Evolutionary conservation across 1,140 invertebrate species (phyloP).

Genomic region (Calosoma granatense): DNA sequence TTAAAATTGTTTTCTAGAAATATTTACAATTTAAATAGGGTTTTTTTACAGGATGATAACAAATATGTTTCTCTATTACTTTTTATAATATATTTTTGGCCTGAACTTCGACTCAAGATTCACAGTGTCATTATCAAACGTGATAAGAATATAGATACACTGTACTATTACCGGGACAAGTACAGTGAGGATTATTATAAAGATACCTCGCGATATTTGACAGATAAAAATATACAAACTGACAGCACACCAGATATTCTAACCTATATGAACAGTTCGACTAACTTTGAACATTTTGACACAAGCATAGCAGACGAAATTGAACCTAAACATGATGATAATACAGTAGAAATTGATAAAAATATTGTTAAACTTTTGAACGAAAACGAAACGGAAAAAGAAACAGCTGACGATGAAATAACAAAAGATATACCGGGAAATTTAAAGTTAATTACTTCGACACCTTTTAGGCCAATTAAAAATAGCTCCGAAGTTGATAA

Average conservation of each 20-base stretch:
- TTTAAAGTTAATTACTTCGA: too few species aligned
- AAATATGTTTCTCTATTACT: neutral
- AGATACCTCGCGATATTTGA: neutral
- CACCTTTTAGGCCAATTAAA: neutral
- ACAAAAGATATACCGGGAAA: too few species aligned
- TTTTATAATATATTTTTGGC: neutral
- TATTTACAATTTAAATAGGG: neutral
- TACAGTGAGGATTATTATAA: neutral
- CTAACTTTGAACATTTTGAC: too few species aligned
- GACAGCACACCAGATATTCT: too few species aligned
- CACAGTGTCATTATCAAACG: neutral
- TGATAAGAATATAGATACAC: neutral
- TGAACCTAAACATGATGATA: too few species aligned
- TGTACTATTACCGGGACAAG: neutral
- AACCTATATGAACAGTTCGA: too few species aligned
- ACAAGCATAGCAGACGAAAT: neutral
- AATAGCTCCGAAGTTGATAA: neutral
- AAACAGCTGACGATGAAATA: neutral
- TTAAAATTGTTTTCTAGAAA: neutral
- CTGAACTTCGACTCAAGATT: neutral
- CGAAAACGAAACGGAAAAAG: neutral
- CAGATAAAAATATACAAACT: neutral
- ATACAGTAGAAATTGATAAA: too few species aligned
- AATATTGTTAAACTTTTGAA: neutral
- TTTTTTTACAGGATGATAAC: neutral